These are phyloP conservation scores for Adelphocoris suturalis DNA, from an alignment of 2,888 invertebrate genomes.

Conservation along the genomic window DNA sequence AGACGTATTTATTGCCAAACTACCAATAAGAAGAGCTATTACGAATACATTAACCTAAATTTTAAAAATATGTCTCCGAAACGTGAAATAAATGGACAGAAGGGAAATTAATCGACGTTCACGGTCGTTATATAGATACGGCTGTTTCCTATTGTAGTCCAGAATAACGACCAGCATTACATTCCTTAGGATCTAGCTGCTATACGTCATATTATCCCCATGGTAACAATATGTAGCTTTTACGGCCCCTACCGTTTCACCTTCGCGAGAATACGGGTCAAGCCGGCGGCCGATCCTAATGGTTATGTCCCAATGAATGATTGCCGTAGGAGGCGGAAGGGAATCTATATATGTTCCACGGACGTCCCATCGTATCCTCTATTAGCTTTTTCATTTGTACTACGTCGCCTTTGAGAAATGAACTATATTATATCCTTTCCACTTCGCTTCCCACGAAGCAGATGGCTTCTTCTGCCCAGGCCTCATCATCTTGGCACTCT, in stretches of 20 bases:
- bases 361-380: conserved; percentile 9
- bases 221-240: not conserved
- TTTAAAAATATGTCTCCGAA: too few relatives aligned
- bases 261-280: conserved; percentile 13
- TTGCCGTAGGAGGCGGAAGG: not conserved
- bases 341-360: conserved; percentile 32
- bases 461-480: conserved; percentile 16
- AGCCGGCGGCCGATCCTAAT: conserved; percentile 32
- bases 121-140: too few relatives aligned
- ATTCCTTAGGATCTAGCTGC: not conserved
- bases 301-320: conserved; percentile 45
- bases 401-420: conserved; percentile 45
- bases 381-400: conserved; percentile 54
- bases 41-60: too few relatives aligned
- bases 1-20: too few relatives aligned
- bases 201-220: not conserved
- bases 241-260: conserved; percentile 6
- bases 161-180: too few relatives aligned
- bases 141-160: too few relatives aligned
- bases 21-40: too few relatives aligned
- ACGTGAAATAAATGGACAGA: too few relatives aligned
- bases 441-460: not conserved
- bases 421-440: not conserved
- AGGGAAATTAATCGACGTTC: too few relatives aligned
- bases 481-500: not conserved